phyloP scores from a whole-genome alignment of 2,113 vertebrate species.

The Sorex araneus region DNA sequence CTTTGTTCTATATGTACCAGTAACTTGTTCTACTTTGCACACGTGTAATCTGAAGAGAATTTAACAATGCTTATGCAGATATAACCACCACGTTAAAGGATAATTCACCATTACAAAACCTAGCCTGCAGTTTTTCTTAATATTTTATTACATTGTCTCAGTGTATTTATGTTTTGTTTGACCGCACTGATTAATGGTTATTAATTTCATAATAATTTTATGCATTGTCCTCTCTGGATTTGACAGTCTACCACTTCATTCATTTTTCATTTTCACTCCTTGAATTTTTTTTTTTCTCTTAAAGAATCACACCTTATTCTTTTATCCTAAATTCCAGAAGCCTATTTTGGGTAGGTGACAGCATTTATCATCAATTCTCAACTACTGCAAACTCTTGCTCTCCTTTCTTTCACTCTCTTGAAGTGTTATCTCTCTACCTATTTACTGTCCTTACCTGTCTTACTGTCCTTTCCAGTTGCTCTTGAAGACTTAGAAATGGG shows the following conservation, averaged over 20 bases:
- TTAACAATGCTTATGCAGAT: no score
- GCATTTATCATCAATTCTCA: neutral
- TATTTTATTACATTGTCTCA: conserved; percentile 56
- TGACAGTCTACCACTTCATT: neutral
- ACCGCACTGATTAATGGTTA: neutral
- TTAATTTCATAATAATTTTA: conserved; percentile 48
- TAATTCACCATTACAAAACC: neutral
- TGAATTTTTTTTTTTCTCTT: neutral
- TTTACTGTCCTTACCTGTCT: neutral
- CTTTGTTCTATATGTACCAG: no score
- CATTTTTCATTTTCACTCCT: neutral
- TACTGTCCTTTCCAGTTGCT: neutral
- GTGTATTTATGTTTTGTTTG: neutral
- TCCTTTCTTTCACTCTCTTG: neutral
- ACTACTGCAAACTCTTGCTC: neutral
- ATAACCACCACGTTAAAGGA: no score
- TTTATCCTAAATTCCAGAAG: neutral
- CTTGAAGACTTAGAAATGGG: neutral
- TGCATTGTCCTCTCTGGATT: neutral
- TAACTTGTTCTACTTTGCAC: no score
- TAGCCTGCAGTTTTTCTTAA: conserved; percentile 17
- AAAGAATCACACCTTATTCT: neutral
- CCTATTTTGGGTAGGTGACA: neutral
- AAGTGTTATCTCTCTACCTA: neutral
- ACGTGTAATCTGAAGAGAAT: no score